Base-by-base conservation (phyloP, 2,113 vertebrate genomes). In the Periophthalmodon schlosseri region DNA sequence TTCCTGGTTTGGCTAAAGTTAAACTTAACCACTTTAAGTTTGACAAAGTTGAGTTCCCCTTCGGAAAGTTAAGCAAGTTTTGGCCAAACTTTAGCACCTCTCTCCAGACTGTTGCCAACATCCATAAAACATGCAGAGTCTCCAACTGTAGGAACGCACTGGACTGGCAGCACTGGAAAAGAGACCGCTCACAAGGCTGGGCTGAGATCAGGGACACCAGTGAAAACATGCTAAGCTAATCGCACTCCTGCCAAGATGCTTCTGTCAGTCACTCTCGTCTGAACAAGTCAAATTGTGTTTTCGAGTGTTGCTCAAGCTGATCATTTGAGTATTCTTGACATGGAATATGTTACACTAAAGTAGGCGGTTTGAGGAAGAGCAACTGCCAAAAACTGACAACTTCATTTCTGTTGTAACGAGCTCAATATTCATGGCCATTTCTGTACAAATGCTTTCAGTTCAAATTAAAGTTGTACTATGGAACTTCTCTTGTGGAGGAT, bases 11-110 rank as follows among this genome's bases (percentile, higher is more conserved):
- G 20, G 65, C 20, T 39, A 8, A 44, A 47, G 36, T 67, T 47
- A 6, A 11, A 47, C 66, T 15, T 23, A 11, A 21, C n/a, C 11
- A 47, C n/a, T 46, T 68, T 67, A 24, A 47, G 39, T 21, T 20
- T 44, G 47, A 47, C 5, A 14, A 5, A 23, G 66, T 28, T 68
- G 44, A 47, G n/a, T 47, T 46, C 10, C 47, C 21, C 39, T 24
- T 49, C 13, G 49, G 46, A 68, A 68, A 66, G 61, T 65, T 15
- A 36, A 39, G 28, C 61, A 66, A 49, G 39, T 68, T 23, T 49
- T 21, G 65, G 23, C 23, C 20, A 49, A 68, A 68, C 20, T 68
- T 28, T 15, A 68, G 49, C 46, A 16, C 46, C 44, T 28, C 39
- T 47, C 23, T 68, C 20, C 23, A 23, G 2, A 23, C 11, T 16